Base-by-base conservation (phyloP, 1,140 invertebrate species). In the Habropoda laboriosa region DNA sequence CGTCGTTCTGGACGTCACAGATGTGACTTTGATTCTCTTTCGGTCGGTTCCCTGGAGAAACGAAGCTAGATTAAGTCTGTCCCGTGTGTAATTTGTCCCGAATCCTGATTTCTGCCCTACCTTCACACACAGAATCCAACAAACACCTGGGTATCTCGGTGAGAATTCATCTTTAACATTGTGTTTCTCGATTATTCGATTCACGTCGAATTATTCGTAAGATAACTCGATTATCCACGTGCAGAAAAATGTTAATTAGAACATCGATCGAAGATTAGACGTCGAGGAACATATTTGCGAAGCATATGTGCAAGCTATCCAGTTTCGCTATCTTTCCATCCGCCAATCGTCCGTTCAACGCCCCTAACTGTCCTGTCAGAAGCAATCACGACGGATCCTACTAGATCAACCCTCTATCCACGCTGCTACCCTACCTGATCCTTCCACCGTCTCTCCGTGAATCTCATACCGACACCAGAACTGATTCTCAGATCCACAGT, bases 21-120 rank as follows among this genome's bases (percentile, higher is more conserved):
- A 92, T 92, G 91, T 89, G 91, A 92, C 91, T 91, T 92, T 92
- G 91, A 91, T 92, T 91, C 85, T 90, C 88, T 88, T 85, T 76
- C 82, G 67, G 72, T 32, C n/a, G n/a, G 83, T 88, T 86, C 91
- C 90, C 90, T 82, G 30, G 90, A 91, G 91, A 77, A 83, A 81
- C 79, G 75, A 55, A 79, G 72, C 82, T 89, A 87, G 88, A 90
- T 90, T 89, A 89, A 89, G 88, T 89, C 85, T 80, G 80, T 77
- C 79, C 83, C 85, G 72, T 63, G 75, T 71, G 73, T 63, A 81
- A 79, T 81, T 81, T 67, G 72, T 76, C 81, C n/a, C 80, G 64
- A 84, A 60, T 84, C 55, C 57, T 72, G 67, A 79, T 79, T 80
- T 57, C 68, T 38, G 32, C 18, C 12, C 57, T 45, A 45, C 53